Conservation (phyloP, 1,140 invertebrate species). For the Micrasema minimum region DNA sequence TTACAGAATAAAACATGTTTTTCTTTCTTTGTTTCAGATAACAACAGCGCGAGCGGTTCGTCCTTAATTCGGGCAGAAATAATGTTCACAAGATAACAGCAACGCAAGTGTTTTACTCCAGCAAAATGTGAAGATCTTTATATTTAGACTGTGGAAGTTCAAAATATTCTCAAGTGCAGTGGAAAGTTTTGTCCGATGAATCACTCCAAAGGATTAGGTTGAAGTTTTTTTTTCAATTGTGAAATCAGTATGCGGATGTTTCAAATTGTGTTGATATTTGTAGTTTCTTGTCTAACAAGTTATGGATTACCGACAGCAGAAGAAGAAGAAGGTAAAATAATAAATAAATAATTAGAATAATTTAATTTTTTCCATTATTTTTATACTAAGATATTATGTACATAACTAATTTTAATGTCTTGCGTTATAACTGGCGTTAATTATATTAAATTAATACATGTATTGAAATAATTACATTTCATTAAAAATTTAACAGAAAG, state of each 20-base stretch:
- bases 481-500: too few species aligned
- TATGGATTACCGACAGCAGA: slow-evolving; percentile 37
- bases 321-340: slow-evolving; percentile 50
- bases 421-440: too few species aligned
- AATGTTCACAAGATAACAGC: not conserved
- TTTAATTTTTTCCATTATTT: too few species aligned
- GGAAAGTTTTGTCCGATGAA: slow-evolving; percentile 1
- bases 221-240: not conserved
- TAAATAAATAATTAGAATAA: slow-evolving; percentile 6
- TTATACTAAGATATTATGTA: too few species aligned
- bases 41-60: too few species aligned
- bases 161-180: too few species aligned
- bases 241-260: slow-evolving; percentile 21
- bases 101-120: too few species aligned
- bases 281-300: slow-evolving; percentile 15
- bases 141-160: not conserved
- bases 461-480: not conserved
- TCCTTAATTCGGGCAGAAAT: not conserved
- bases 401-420: too few species aligned
- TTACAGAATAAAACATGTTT: not conserved
- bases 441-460: not conserved
- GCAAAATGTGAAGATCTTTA: not conserved
- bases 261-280: slow-evolving; percentile 32
- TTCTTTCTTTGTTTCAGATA: not conserved
- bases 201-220: slow-evolving; percentile 18